Percentiles rank a stretch among this genome's conserved stretches.
Conservation (phyloP, 2,797 vertebrate species). For the Sternotherus odoratus region DNA sequence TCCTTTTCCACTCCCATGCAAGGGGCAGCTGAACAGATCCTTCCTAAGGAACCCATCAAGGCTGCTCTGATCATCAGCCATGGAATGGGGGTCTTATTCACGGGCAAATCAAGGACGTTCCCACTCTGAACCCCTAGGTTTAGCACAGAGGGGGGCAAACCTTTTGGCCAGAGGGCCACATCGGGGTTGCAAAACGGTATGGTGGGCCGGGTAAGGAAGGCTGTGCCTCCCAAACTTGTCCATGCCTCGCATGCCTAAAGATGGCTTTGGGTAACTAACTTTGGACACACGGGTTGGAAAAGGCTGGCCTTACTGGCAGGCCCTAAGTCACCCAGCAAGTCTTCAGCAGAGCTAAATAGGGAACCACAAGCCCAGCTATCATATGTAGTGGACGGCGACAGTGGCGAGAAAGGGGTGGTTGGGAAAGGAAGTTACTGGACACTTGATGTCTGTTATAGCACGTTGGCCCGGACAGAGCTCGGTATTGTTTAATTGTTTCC, state of each 20-base stretch:
- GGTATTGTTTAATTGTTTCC: background rate
- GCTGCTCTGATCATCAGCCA: background rate
- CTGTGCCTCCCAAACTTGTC: background rate
- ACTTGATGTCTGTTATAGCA: background rate
- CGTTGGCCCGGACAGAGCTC: background rate
- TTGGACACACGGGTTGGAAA: background rate
- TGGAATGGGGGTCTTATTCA: background rate
- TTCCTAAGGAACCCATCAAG: background rate
- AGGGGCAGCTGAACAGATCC: background rate
- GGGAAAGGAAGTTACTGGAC: background rate
- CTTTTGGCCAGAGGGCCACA: too few relatives aligned
- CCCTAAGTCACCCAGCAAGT: background rate
- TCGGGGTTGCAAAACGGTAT: too few relatives aligned
- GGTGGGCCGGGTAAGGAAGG: too few relatives aligned
- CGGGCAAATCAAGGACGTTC: background rate
- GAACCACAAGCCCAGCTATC: background rate
- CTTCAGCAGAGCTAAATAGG: background rate
- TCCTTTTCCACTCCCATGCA: background rate
- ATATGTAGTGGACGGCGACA: background rate
- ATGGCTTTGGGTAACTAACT: background rate
- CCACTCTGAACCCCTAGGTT: too few relatives aligned
- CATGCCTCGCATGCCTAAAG: fast-evolving
- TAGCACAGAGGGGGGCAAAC: background rate
- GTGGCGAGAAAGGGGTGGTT: background rate
- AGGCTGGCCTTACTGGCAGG: background rate